These are phyloP conservation scores for Lathamus discolor DNA, from an alignment of 2,113 vertebrate species.

Conservation along the genomic window DNA sequence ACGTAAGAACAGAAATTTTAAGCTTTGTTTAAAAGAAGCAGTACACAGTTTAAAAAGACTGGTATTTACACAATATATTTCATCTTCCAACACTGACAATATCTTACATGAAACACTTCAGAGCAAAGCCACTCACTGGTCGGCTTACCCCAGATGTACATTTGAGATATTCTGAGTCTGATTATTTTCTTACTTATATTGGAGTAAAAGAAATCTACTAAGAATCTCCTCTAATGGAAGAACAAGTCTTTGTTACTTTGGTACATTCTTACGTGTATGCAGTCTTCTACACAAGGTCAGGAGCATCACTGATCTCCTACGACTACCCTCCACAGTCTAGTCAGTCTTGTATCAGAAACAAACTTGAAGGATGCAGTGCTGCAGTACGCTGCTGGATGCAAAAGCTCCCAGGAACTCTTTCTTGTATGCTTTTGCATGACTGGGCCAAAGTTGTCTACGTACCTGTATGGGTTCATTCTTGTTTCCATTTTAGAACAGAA, in stretches of 20 bases:
- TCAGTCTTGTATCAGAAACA: background rate
- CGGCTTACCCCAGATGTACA: background rate
- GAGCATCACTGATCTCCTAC: background rate
- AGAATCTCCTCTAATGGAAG: background rate
- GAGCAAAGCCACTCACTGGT: background rate
- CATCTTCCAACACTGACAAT: background rate
- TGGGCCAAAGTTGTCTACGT: background rate
- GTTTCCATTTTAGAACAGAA: background rate
- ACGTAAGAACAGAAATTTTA: background rate
- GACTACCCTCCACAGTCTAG: background rate
- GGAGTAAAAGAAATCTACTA: background rate
- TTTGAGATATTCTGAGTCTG: background rate
- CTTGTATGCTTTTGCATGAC: background rate
- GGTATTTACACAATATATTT: background rate
- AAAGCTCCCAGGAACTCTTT: background rate
- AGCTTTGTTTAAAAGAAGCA: background rate
- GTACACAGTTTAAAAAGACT: background rate
- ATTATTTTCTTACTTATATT: background rate
- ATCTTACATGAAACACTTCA: background rate
- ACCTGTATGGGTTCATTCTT: background rate
- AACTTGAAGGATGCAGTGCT: background rate
- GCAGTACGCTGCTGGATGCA: background rate
- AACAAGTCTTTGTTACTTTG: background rate
- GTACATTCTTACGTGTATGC: background rate
- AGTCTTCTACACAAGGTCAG: background rate